These are phyloP conservation scores for Lepidurus arcticus DNA, from an alignment of 1,140 invertebrate species.

Conservation along the genomic window DNA sequence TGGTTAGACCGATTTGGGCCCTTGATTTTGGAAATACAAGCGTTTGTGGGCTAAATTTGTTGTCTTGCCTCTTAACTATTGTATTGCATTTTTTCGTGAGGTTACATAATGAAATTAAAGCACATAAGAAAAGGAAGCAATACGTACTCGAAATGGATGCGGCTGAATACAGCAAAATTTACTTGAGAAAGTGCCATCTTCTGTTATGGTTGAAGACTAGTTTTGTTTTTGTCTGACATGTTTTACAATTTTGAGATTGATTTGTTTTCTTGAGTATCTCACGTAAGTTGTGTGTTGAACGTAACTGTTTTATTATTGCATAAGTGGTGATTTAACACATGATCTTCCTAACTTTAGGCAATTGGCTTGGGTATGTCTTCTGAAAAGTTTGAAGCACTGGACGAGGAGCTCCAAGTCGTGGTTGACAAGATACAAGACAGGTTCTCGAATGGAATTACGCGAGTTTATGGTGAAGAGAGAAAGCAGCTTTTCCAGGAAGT, in stretches of 20 bases:
- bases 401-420: slow-evolving; percentile 46
- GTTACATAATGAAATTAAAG: no score
- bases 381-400: slow-evolving; percentile 49
- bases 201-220: neutral
- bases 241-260: neutral
- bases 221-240: neutral
- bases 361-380: slow-evolving; percentile 45
- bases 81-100: neutral
- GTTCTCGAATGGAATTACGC: slow-evolving; percentile 42
- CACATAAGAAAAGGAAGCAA: neutral
- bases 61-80: neutral
- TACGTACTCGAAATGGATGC: neutral
- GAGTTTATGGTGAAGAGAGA: slow-evolving; percentile 38
- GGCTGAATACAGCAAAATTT: no score
- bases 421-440: slow-evolving; percentile 42
- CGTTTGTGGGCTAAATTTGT: neutral
- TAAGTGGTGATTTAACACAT: neutral
- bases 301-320: neutral
- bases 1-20: slow-evolving; percentile 1
- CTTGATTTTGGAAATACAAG: slow-evolving; percentile 12
- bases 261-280: neutral
- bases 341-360: neutral
- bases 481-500: slow-evolving; percentile 40
- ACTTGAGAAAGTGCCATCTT: neutral
- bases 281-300: neutral